These are phyloP conservation scores for Notospermus geniculatus DNA, from an alignment of 1,140 invertebrate genomes.

Conservation along the genomic window DNA sequence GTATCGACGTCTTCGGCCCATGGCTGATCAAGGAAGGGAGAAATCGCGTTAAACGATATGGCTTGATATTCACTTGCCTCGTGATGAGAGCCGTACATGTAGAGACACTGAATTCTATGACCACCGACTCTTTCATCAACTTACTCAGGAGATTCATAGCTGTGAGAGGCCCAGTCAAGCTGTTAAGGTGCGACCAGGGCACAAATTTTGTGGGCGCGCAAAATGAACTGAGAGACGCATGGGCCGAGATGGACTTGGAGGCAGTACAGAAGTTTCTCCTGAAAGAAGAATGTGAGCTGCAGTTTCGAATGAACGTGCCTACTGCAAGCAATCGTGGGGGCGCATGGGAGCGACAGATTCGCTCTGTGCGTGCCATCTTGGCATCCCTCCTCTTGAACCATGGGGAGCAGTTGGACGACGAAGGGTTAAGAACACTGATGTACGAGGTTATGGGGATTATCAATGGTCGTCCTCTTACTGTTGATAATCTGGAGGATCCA, in stretches of 20 bases:
- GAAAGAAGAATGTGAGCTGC: background rate
- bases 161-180: conserved; percentile 3
- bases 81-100: background rate
- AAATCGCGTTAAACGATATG: conserved; percentile 9
- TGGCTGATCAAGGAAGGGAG: conserved; percentile 8
- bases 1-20: conserved; percentile 18
- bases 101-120: background rate
- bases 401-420: conserved; percentile 8
- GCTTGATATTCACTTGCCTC: conserved; percentile 10
- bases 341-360: conserved; percentile 11
- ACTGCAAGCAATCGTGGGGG: conserved; percentile 6
- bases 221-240: conserved; percentile 2
- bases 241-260: background rate
- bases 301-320: conserved; percentile 8
- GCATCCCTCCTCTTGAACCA: background rate
- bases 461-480: background rate
- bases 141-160: conserved; percentile 1
- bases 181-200: conserved; percentile 5
- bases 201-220: conserved; percentile 2
- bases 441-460: conserved; percentile 8
- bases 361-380: conserved; percentile 1
- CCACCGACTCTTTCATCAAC: conserved; percentile 9
- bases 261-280: background rate
- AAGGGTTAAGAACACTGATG: conserved; percentile 11
- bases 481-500: conserved; percentile 7